Percentiles rank a stretch among this genome's conserved stretches.
Evolutionary conservation across 2,113 vertebrate genomes (phyloP).

Genomic region (Oenanthe melanoleuca): DNA sequence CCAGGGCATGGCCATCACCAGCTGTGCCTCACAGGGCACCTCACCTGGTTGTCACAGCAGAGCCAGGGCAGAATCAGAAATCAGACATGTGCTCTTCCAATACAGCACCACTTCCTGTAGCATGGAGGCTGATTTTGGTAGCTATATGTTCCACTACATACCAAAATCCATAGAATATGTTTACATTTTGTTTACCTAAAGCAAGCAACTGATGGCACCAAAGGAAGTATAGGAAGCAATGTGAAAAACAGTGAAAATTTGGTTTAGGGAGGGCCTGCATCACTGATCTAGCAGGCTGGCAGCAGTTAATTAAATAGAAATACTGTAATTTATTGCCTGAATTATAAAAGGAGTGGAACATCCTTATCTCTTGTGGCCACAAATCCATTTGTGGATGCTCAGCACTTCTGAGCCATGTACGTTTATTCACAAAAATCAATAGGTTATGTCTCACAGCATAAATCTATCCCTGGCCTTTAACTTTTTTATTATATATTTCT

Average conservation of each 20-base stretch:
- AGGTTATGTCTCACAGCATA: background rate
- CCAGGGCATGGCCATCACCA: background rate
- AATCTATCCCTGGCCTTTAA: background rate
- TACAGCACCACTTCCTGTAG: background rate
- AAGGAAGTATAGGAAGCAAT: background rate
- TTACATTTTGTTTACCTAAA: background rate
- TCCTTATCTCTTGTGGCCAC: background rate
- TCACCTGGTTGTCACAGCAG: background rate
- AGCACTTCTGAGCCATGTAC: background rate
- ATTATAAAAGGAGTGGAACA: background rate
- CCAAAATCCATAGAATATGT: background rate
- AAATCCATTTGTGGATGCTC: background rate
- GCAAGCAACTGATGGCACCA: background rate
- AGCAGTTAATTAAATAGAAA: background rate
- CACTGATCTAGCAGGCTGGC: background rate
- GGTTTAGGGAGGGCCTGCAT: background rate
- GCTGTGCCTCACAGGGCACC: background rate
- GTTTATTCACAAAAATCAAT: background rate
- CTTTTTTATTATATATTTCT: background rate
- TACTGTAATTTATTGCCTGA: background rate
- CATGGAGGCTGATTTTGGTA: background rate
- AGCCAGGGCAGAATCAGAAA: background rate
- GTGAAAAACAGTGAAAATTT: background rate
- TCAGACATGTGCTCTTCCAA: fast-evolving
- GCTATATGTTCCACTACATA: background rate